Percentiles rank a stretch among this genome's conserved stretches.
phyloP scores from a whole-genome alignment of 2,888 invertebrate genomes.

The Zelleria hepariella region DNA sequence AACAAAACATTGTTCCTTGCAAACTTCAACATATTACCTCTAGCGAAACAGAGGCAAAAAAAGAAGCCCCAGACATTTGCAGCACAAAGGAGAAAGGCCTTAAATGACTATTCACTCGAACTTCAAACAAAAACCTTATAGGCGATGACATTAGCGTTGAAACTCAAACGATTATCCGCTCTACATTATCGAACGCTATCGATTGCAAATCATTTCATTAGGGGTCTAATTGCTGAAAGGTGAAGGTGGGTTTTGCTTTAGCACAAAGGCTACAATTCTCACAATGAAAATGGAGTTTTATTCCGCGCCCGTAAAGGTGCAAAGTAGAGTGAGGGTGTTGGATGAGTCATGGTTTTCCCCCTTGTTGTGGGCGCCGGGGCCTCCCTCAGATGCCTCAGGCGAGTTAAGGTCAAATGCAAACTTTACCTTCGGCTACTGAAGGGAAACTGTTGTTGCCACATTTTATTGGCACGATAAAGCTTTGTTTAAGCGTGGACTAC shows the following conservation, averaged over 20 bases:
- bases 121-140: slow-evolving; percentile 17
- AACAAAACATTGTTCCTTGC: slow-evolving; percentile 29
- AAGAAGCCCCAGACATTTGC: not conserved
- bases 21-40: slow-evolving; percentile 15
- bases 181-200: slow-evolving; percentile 29
- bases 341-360: slow-evolving; percentile 14
- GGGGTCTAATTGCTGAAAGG: slow-evolving; percentile 42
- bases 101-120: not conserved
- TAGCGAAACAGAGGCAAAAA: not conserved
- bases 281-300: slow-evolving; percentile 33
- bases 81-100: not conserved
- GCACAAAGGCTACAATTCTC: slow-evolving; percentile 12
- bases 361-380: slow-evolving; percentile 4
- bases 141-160: slow-evolving; percentile 15
- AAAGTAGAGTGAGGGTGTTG: slow-evolving; percentile 17
- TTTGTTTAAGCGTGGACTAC: not conserved
- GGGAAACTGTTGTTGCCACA: not conserved
- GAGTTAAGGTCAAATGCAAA: slow-evolving; percentile 45
- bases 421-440: slow-evolving; percentile 32
- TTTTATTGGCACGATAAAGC: slow-evolving; percentile 1
- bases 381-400: slow-evolving; percentile 7
- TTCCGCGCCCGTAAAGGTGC: slow-evolving; percentile 25
- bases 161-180: slow-evolving; percentile 17
- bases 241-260: slow-evolving; percentile 41
- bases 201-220: slow-evolving; percentile 48